Conservation (phyloP, 2,888 invertebrate genomes). For the Drosophila kanekoi region DNA sequence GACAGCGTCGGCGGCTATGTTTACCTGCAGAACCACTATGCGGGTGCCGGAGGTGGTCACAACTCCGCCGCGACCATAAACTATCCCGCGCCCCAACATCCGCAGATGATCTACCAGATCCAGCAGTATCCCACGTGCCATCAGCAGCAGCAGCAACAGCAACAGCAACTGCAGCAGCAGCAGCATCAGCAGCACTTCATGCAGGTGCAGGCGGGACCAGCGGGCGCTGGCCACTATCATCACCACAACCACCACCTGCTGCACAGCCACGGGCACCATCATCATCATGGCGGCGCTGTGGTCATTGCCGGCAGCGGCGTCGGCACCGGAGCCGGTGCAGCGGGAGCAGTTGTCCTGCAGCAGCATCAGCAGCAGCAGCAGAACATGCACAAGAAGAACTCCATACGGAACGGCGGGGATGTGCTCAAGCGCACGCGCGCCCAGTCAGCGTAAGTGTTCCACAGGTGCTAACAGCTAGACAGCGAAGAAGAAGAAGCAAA, state of each 20-base stretch:
- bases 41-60: constrained; percentile 75
- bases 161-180: constrained; percentile 55
- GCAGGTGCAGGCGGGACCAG: constrained; percentile 53
- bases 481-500: neutral
- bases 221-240: constrained; percentile 59
- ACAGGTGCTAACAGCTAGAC: too few relatives aligned
- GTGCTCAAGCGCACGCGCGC: constrained; percentile 89
- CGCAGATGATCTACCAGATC: constrained; percentile 82
- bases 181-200: constrained; percentile 66
- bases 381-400: constrained; percentile 88
- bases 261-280: constrained; percentile 81
- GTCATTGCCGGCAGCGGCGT: constrained; percentile 84
- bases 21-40: constrained; percentile 84
- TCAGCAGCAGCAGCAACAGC: constrained; percentile 79
- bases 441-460: constrained; percentile 88
- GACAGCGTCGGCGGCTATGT: constrained; percentile 83
- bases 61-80: constrained; percentile 73
- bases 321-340: constrained; percentile 75
- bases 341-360: constrained; percentile 40
- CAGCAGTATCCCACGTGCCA: constrained; percentile 84
- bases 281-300: constrained; percentile 84
- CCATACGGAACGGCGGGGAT: constrained; percentile 88
- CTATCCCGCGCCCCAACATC: constrained; percentile 78
- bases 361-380: constrained; percentile 75
- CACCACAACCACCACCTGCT: constrained; percentile 80